Evolutionary conservation across 2,113 vertebrate species (phyloP).

Genomic region (Centropristis striata): DNA sequence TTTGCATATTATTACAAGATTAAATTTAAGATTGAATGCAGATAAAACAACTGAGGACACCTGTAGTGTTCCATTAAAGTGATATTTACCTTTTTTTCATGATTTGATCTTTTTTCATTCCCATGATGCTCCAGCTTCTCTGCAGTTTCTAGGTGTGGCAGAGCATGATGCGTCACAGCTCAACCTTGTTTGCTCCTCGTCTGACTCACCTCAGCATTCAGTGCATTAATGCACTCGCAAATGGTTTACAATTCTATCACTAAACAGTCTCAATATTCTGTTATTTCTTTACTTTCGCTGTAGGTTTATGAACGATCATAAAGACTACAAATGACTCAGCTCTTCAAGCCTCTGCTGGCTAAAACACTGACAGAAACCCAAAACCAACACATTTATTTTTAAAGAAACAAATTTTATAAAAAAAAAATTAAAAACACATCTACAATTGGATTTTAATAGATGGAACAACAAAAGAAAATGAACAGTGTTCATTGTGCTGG

Average conservation of each 20-base stretch:
- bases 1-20: too few species aligned
- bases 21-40: too few species aligned
- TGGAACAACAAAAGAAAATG: too few species aligned
- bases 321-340: constrained; percentile 47
- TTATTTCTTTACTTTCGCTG: constrained; percentile 23
- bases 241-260: constrained; percentile 14
- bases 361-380: background rate
- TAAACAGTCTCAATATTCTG: background rate
- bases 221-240: constrained; percentile 55
- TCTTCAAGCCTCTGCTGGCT: background rate
- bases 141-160: constrained; percentile 73
- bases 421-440: too few species aligned
- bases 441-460: too few species aligned
- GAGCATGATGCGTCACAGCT: constrained; percentile 67
- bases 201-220: constrained; percentile 74
- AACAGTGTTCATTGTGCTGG: too few species aligned
- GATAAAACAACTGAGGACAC: too few species aligned
- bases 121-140: constrained; percentile 53
- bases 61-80: background rate
- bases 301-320: constrained; percentile 14
- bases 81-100: constrained; percentile 27
- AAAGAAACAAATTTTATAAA: constrained; percentile 61
- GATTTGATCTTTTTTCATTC: constrained; percentile 30
- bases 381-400: background rate
- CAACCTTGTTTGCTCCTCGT: constrained; percentile 68